Evolutionary conservation across 2,797 vertebrate genomes (phyloP).

Genomic region (Sylvilagus floridanus): DNA sequence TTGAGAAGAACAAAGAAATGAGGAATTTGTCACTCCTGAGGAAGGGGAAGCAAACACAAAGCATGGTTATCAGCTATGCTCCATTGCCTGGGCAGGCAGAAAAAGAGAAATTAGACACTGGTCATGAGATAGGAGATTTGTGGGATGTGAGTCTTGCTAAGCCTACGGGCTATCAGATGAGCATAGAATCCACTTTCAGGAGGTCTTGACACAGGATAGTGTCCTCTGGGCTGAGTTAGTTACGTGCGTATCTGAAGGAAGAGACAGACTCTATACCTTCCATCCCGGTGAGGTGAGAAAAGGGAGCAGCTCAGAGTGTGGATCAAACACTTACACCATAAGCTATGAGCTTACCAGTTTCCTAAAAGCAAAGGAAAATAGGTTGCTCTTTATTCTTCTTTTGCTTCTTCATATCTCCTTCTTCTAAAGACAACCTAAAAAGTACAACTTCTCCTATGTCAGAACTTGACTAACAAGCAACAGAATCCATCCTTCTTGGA

Average conservation of each 20-base stretch:
- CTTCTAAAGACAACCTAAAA: slow-evolving; percentile 70
- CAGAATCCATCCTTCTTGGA: neutral
- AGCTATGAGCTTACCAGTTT: slow-evolving; percentile 16
- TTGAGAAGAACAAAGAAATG: neutral
- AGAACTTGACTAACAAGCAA: slow-evolving; percentile 47
- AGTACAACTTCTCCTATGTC: slow-evolving; percentile 36
- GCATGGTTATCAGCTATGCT: slow-evolving; percentile 25
- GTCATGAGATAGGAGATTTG: neutral
- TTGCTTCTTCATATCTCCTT: slow-evolving; percentile 59
- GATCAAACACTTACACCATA: neutral
- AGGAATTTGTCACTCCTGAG: slow-evolving; percentile 30
- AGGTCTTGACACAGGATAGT: neutral
- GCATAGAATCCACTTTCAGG: neutral
- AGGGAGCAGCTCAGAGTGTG: neutral
- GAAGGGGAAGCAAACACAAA: neutral
- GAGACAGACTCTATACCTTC: neutral
- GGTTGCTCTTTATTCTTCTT: slow-evolving; percentile 62
- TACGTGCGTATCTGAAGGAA: neutral
- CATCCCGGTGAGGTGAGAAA: neutral
- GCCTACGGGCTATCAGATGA: neutral
- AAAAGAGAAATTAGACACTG: neutral
- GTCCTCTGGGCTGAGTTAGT: neutral
- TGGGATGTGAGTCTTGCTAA: slow-evolving; percentile 34
- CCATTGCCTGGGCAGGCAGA: neutral
- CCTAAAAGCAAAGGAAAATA: slow-evolving; percentile 63